A percentile compares a stretch with the other conserved stretches of the same genome.
Conservation (phyloP, 2,797 vertebrate genomes). For the Pogoniulus pusillus region DNA sequence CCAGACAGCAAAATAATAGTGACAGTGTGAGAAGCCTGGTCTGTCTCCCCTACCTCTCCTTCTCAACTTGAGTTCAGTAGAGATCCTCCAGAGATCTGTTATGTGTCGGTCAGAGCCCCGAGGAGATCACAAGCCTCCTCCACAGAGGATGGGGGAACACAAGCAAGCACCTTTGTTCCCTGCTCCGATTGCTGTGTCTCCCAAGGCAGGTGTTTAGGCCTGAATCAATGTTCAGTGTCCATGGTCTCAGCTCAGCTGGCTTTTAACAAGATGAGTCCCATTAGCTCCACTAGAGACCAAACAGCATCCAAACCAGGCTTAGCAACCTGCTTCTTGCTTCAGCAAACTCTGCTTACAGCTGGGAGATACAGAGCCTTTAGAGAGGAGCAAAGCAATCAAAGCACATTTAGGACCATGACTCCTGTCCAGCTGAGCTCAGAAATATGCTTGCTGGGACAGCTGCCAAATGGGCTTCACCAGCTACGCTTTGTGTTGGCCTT, state of each 20-base stretch:
- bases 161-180: background rate
- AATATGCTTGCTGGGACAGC: conserved; percentile 55
- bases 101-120: background rate
- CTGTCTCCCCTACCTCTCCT: background rate
- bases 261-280: conserved; percentile 31
- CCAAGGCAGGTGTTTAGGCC: background rate
- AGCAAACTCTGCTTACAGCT: conserved; percentile 57
- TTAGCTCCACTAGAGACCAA: conserved; percentile 39
- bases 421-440: conserved; percentile 68
- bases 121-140: background rate
- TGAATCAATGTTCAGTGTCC: background rate
- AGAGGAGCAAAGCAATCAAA: conserved; percentile 56
- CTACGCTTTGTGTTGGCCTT: conserved; percentile 18
- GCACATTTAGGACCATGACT: conserved; percentile 58
- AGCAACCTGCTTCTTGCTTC: conserved; percentile 59
- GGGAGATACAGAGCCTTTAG: conserved; percentile 46
- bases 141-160: background rate
- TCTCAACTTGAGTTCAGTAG: background rate
- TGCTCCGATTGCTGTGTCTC: background rate
- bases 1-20: conserved; percentile 49
- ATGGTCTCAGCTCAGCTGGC: background rate
- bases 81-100: conserved; percentile 13
- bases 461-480: conserved; percentile 61
- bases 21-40: conserved; percentile 18
- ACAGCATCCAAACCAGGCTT: conserved; percentile 26